Evolutionary conservation across 2,888 invertebrate species (phyloP).

Genomic region (Sipha maydis): DNA sequence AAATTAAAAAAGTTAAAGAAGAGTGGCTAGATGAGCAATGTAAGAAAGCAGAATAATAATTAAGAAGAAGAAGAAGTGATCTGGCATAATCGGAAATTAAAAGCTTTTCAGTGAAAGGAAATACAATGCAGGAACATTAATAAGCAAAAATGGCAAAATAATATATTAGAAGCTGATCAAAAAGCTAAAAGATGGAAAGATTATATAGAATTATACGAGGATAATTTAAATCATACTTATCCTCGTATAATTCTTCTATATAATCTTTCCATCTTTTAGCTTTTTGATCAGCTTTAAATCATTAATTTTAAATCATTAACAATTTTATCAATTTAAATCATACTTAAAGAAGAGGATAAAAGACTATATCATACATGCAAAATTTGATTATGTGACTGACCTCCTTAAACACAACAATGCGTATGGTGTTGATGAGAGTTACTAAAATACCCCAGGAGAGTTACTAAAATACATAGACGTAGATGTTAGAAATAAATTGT

Average conservation of each 20-base stretch:
- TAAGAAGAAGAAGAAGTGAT: conserved; percentile 23
- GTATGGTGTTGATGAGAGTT: conserved; percentile 39
- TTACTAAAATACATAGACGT: conserved; percentile 28
- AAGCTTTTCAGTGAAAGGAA: conserved; percentile 28
- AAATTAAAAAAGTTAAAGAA: conserved; percentile 42
- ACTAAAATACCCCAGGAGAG: conserved; percentile 7
- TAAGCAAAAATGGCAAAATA: conserved; percentile 30
- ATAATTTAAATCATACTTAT: conserved; percentile 34
- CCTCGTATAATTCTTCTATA: conserved; percentile 40
- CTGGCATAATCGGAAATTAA: conserved; percentile 27
- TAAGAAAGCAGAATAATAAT: not conserved
- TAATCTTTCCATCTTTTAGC: conserved; percentile 40
- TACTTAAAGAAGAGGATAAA: conserved; percentile 34
- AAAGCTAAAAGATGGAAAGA: conserved; percentile 34
- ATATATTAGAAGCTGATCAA: too few relatives aligned
- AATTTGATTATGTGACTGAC: conserved; percentile 28
- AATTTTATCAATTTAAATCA: too few relatives aligned
- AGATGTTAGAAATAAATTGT: conserved; percentile 26
- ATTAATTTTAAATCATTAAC: too few relatives aligned
- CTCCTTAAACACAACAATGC: conserved; percentile 32
- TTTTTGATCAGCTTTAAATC: too few relatives aligned
- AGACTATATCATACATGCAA: conserved; percentile 6
- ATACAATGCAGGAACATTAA: too few relatives aligned
- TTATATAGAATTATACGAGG: conserved; percentile 43
- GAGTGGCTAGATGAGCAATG: conserved; percentile 29